These are phyloP conservation scores for Caerostris darwini DNA, from an alignment of 1,140 invertebrate species.

Conservation along the genomic window DNA sequence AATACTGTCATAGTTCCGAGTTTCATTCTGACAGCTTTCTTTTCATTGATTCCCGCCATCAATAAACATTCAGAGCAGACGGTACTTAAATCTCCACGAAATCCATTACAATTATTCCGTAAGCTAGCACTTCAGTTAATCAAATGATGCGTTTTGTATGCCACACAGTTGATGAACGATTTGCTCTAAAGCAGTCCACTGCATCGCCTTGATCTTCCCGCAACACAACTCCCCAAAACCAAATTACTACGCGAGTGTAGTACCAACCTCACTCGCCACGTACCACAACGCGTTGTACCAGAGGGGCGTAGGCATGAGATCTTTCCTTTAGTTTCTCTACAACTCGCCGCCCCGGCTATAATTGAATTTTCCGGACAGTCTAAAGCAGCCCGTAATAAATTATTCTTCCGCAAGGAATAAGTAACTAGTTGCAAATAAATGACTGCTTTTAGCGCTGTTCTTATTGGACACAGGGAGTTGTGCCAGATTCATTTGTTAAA, in stretches of 20 bases:
- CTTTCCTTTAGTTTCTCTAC: background rate
- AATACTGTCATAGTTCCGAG: too few species aligned
- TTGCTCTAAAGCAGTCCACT: constrained; percentile 1
- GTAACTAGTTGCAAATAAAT: constrained; percentile 76
- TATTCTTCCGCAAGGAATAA: constrained; percentile 70
- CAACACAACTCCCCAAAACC: background rate
- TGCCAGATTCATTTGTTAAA: constrained; percentile 74
- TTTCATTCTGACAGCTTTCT: too few species aligned
- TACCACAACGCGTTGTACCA: background rate
- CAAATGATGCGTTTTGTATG: constrained; percentile 21
- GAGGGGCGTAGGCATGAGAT: constrained; percentile 8
- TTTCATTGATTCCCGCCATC: too few species aligned
- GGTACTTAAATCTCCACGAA: too few species aligned
- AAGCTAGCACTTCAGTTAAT: background rate
- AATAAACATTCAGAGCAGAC: too few species aligned
- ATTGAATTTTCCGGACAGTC: constrained; percentile 73
- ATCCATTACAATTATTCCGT: background rate
- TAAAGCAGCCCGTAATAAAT: constrained; percentile 74
- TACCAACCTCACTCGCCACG: background rate
- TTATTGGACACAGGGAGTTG: constrained; percentile 48
- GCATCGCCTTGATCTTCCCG: background rate
- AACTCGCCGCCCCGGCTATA: background rate
- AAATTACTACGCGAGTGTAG: constrained; percentile 29
- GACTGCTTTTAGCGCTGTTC: constrained; percentile 70
- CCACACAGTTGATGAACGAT: background rate